phyloP scores from a whole-genome alignment of 2,797 vertebrate species.

The Masticophis lateralis region DNA sequence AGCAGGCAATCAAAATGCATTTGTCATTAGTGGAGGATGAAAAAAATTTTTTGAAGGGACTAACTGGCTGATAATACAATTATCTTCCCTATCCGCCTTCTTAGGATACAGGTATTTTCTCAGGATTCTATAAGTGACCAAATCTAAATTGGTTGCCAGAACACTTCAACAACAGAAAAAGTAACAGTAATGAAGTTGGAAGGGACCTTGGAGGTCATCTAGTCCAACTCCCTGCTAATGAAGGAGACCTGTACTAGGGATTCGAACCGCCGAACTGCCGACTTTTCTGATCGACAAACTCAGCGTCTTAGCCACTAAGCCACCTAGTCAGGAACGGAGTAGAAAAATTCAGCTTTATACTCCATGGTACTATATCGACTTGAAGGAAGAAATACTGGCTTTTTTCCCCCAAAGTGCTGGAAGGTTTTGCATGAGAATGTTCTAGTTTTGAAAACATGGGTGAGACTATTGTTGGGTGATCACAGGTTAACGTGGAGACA shows the following conservation, averaged over 20 bases:
- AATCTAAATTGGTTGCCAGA: neutral
- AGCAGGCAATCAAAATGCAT: neutral
- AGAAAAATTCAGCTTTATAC: no score
- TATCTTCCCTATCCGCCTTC: neutral
- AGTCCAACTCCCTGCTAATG: no score
- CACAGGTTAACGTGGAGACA: neutral
- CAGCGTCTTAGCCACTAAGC: no score
- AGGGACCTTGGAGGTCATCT: no score
- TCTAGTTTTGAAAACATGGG: neutral
- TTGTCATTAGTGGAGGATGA: neutral
- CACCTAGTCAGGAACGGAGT: no score
- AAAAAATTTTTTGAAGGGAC: neutral
- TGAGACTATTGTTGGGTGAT: slow-evolving; percentile 31
- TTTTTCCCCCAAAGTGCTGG: neutral
- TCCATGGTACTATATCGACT: neutral
- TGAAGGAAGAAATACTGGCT: neutral
- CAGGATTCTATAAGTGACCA: neutral
- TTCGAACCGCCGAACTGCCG: no score
- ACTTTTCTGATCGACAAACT: no score
- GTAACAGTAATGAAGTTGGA: no score
- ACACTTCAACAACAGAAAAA: neutral
- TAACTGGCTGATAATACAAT: neutral
- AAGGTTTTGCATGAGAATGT: neutral
- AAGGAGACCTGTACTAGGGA: no score
- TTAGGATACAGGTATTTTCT: neutral